Evolutionary conservation across 2,113 vertebrate species (phyloP).

Genomic region (Notarius quadriscutis): DNA sequence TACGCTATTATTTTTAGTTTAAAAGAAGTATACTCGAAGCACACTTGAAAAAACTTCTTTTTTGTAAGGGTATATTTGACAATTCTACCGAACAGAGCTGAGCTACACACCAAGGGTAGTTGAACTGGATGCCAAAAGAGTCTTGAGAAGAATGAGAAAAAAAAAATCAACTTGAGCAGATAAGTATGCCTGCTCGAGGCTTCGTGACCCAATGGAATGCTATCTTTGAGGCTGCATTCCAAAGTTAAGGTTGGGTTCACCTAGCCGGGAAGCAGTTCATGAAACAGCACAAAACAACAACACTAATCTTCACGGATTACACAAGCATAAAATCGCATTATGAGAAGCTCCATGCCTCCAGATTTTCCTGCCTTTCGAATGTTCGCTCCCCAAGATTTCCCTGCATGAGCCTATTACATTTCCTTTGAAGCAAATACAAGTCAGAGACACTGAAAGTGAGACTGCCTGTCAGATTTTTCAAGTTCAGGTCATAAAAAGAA

Average conservation of each 20-base stretch:
- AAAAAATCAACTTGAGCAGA: conserved; percentile 7
- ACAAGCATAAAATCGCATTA: neutral
- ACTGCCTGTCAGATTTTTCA: no score
- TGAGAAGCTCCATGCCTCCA: neutral
- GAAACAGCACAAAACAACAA: neutral
- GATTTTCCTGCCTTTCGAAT: conserved; percentile 5
- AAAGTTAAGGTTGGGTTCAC: conserved; percentile 22
- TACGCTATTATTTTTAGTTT: no score
- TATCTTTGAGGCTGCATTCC: neutral
- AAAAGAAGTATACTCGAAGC: no score
- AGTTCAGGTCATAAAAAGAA: no score
- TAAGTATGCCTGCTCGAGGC: conserved; percentile 13
- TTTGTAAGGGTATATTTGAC: conserved; percentile 46
- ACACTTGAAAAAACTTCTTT: no score
- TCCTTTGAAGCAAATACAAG: conserved; percentile 4
- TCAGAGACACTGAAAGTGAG: neutral
- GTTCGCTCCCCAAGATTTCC: neutral
- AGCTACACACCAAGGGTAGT: conserved; percentile 41
- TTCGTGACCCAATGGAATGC: neutral
- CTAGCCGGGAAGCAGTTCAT: conserved; percentile 17
- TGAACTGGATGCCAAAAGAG: conserved; percentile 9
- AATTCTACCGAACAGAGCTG: conserved; percentile 50
- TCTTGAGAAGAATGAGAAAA: conserved; percentile 22
- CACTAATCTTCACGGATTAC: neutral
- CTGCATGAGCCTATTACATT: neutral